Evolutionary conservation across 2,113 vertebrate species (phyloP).

Genomic region (Uropsilus gracilis): DNA sequence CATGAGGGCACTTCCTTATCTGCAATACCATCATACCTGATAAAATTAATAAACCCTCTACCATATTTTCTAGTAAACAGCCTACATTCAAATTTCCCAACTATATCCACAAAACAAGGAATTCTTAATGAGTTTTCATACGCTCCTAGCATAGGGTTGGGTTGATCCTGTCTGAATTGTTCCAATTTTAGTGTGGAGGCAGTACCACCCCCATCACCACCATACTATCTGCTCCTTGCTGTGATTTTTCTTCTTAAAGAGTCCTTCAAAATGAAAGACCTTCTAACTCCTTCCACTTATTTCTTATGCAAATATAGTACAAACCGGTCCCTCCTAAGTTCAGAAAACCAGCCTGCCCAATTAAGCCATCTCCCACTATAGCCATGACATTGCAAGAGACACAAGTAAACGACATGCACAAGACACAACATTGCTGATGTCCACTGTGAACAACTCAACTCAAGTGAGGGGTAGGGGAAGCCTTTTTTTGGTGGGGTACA

Average conservation of each 20-base stretch:
- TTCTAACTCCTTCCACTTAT: background rate
- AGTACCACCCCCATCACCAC: background rate
- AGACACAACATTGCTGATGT: background rate
- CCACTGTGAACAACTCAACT: background rate
- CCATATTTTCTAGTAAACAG: conserved; percentile 8
- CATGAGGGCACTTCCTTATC: background rate
- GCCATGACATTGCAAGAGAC: background rate
- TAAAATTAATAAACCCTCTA: background rate
- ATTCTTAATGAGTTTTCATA: background rate
- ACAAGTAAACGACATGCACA: background rate
- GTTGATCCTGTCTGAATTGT: background rate
- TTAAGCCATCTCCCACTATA: background rate
- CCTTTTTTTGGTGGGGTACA: background rate
- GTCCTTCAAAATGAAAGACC: conserved; percentile 35
- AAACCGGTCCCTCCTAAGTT: background rate
- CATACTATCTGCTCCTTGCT: background rate
- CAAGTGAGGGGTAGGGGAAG: background rate
- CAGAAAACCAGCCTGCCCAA: background rate
- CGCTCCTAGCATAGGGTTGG: background rate
- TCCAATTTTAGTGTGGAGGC: background rate
- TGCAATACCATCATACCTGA: background rate
- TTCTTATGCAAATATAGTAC: background rate
- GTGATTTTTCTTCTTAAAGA: background rate
- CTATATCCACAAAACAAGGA: background rate
- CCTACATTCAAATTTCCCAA: background rate